Conservation (phyloP, 2,797 vertebrate genomes). For the Chiroxiphia lanceolata region DNA sequence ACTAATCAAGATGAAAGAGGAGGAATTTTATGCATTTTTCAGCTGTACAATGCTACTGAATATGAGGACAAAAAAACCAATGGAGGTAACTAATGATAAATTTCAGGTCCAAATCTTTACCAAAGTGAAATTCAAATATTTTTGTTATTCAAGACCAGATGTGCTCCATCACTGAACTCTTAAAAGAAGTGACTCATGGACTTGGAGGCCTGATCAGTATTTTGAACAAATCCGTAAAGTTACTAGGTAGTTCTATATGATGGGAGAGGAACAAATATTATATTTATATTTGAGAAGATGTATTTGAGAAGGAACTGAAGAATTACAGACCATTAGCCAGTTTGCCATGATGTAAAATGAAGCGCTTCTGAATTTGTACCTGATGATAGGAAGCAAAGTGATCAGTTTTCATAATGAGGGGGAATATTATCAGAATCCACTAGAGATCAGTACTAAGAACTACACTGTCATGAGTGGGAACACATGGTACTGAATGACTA, state of each 20-base stretch:
- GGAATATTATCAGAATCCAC: neutral
- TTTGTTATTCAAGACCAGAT: neutral
- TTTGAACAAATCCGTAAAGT: neutral
- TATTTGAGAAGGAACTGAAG: neutral
- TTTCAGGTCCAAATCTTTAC: neutral
- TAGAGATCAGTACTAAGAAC: neutral
- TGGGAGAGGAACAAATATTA: neutral
- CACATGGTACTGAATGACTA: neutral
- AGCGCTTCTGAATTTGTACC: neutral
- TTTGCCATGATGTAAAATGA: neutral
- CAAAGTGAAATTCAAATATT: neutral
- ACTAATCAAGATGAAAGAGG: neutral
- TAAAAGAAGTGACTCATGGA: neutral
- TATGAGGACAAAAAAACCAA: rapidly evolving
- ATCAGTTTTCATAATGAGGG: neutral
- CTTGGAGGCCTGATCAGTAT: neutral
- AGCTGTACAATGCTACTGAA: neutral
- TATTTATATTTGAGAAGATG: neutral
- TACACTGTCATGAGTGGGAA: neutral
- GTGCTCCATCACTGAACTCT: neutral
- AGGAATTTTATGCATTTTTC: neutral
- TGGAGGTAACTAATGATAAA: neutral
- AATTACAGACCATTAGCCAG: neutral
- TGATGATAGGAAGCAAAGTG: neutral
- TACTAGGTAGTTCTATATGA: neutral